Conservation (phyloP, 2,888 invertebrate genomes). For the Diplolepis rosae region DNA sequence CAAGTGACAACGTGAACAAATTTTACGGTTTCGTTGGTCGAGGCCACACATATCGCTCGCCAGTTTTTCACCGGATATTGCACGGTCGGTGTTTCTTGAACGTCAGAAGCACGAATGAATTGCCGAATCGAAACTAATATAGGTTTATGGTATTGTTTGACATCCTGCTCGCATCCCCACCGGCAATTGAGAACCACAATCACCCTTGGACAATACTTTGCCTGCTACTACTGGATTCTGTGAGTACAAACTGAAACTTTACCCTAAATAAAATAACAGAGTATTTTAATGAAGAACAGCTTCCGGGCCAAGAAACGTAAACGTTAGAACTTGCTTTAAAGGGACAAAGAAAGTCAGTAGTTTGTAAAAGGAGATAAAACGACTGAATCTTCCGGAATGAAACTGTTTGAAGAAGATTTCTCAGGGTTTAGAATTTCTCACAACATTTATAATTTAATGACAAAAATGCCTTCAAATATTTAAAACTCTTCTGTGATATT, state of each 20-base stretch:
- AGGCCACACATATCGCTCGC: not conserved
- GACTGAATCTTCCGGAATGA: too few species aligned
- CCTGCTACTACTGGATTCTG: not conserved
- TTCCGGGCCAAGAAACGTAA: not conserved
- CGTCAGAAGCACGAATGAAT: constrained; percentile 49
- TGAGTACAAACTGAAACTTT: not conserved
- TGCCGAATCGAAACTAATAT: constrained; percentile 44
- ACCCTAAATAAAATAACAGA: not conserved
- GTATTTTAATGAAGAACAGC: not conserved
- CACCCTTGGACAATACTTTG: not conserved
- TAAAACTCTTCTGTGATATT: too few species aligned
- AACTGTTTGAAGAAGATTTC: too few species aligned
- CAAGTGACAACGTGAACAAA: constrained; percentile 33
- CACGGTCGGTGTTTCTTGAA: constrained; percentile 40
- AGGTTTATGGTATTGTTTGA: constrained; percentile 7
- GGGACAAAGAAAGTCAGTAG: not conserved
- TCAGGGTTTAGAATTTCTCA: too few species aligned
- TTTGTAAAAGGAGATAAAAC: not conserved
- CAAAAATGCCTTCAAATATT: too few species aligned
- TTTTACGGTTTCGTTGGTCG: constrained; percentile 36
- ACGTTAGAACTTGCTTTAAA: not conserved
- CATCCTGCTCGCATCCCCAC: constrained; percentile 6
- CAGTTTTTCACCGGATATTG: constrained; percentile 38
- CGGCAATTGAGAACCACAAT: not conserved
- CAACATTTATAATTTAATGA: too few species aligned